phyloP scores from a whole-genome alignment of 2,888 invertebrate genomes.

The Adelphocoris suturalis region DNA sequence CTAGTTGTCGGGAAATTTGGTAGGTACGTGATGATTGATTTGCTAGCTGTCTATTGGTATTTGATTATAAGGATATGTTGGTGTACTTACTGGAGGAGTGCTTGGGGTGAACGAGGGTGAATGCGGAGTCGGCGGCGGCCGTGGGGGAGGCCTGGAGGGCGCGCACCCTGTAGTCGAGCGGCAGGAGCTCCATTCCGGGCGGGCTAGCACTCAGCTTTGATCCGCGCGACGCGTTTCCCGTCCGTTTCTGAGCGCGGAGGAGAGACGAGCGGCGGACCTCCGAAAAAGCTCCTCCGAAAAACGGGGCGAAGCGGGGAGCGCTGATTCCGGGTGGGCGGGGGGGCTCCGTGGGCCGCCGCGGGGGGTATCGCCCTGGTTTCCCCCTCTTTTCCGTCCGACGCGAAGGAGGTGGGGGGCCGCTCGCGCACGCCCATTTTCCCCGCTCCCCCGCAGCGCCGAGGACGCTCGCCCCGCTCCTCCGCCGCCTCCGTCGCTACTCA shows the following conservation, averaged over 20 bases:
- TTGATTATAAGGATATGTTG: not conserved
- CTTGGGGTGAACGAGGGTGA: constrained; percentile 84
- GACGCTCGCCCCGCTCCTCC: too few relatives aligned
- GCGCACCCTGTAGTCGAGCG: constrained; percentile 83
- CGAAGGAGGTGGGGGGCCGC: not conserved
- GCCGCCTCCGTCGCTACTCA: constrained; percentile 9
- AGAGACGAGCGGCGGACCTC: not conserved
- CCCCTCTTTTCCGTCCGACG: not conserved
- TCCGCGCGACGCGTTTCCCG: constrained; percentile 41
- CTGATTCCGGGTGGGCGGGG: not conserved
- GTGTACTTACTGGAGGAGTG: constrained; percentile 38
- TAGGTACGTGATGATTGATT: too few relatives aligned
- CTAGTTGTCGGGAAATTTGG: too few relatives aligned
- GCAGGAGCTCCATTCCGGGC: constrained; percentile 79
- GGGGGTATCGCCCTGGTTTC: not conserved
- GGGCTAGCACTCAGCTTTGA: constrained; percentile 13
- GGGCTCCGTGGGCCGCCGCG: not conserved
- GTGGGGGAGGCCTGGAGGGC: constrained; percentile 68
- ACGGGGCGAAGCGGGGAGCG: not conserved
- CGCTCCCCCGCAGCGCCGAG: too few relatives aligned
- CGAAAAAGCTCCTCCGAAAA: not conserved
- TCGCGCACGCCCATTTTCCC: constrained; percentile 55
- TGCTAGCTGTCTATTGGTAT: too few relatives aligned
- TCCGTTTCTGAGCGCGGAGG: not conserved
- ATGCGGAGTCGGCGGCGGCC: constrained; percentile 80